Conservation (phyloP, 92 coral and sea anemone species). For the Zoanthus gigantus region DNA sequence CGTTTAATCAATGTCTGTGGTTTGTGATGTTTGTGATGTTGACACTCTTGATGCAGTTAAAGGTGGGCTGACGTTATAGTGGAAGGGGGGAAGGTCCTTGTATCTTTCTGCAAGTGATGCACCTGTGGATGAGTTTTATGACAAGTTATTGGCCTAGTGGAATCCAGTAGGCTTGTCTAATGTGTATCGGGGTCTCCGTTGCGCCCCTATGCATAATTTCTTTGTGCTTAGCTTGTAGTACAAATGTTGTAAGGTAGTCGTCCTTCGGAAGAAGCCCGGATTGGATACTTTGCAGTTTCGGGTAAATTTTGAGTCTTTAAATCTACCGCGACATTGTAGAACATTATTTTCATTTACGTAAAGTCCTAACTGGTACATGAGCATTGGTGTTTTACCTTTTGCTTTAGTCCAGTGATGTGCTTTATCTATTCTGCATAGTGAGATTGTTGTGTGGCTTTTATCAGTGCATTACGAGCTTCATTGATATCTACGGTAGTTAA, state of each 20-base stretch:
- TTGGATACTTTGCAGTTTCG: not conserved
- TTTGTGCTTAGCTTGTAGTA: not conserved
- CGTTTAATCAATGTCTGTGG: not conserved
- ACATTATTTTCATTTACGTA: not conserved
- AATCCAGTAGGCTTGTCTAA: constrained; percentile 23
- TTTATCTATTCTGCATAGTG: not conserved
- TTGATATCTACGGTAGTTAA: not conserved
- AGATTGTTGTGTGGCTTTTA: not conserved
- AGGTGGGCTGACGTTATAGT: not conserved
- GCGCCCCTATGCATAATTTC: constrained; percentile 8
- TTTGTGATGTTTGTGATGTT: not conserved
- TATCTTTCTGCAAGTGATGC: not conserved
- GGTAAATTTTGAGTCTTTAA: not conserved
- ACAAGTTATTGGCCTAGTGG: constrained; percentile 21
- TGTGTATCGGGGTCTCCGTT: constrained; percentile 10
- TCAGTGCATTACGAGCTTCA: not conserved
- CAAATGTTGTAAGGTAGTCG: not conserved
- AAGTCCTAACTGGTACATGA: not conserved
- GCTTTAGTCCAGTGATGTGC: not conserved
- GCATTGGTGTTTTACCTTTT: not conserved
- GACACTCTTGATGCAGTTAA: not conserved
- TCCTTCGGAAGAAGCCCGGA: not conserved
- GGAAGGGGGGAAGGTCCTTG: not conserved
- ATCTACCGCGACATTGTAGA: not conserved
- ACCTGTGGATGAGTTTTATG: not conserved